Base-by-base conservation (phyloP, 2,797 vertebrate species). In the Gymnoscopelus microlampas region DNA sequence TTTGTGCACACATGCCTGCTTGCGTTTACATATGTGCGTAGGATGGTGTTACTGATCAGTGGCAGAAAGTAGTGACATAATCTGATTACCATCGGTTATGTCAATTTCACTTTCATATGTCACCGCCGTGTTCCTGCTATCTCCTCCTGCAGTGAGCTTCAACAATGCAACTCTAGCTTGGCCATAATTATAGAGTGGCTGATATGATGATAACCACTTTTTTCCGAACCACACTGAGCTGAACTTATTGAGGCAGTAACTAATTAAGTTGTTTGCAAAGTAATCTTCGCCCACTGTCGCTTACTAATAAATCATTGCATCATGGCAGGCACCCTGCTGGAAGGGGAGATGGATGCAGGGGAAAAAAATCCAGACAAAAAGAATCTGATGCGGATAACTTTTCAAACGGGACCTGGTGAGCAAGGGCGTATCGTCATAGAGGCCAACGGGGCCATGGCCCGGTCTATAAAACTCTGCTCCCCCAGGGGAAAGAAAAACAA, bases 211-310 rank as follows among this genome's bases (percentile, higher is more conserved):
- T 84, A 83, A 74, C 78, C 76, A 32, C 51, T 29, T 76, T 84
- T 82, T 85, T 79, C 77, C 68, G 73, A 85, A 89, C 82, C 86
- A 87, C 90, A 87, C 87, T 75, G 56, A 90, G 83, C 70, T 70
- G 75, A 87, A 85, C 75, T 86, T 91, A 91, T 90, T 92, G 85
- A 89, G 89, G 79, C 78, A 57, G 24, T 62, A 74, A 79, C 77
- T 91, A 91, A 94, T 94, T 86, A 92, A 87, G 83, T 87, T 92
- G 89, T 94, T 90, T 69, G 83, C 86, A 90, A 91, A 87, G 71
- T 59, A 70, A 77, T 87, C 85, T 82, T 77, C 23, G 70, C 85
- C 89, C 76, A 80, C 83, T 82, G 79, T 81, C 74, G 77, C 81
- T 74, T 61, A 61, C 82, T 90, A 91, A 90, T 91, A 86, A 90